These are phyloP conservation scores for Temnothorax curvispinosus DNA, from an alignment of 1,140 invertebrate genomes.

Conservation along the genomic window DNA sequence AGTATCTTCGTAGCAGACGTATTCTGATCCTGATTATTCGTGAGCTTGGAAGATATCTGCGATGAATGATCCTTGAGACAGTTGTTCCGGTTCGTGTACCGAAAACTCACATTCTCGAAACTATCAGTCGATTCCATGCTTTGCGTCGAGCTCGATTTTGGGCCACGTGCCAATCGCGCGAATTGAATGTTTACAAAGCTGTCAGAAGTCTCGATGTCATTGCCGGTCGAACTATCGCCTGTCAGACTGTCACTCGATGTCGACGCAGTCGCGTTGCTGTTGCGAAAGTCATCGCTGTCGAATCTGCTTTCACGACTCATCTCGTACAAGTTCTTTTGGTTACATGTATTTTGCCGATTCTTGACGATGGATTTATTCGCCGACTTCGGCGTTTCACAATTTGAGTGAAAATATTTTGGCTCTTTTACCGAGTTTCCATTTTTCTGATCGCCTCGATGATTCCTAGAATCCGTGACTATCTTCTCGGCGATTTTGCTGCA, in stretches of 20 bases:
- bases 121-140: slow-evolving; percentile 78
- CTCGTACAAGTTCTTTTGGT: slow-evolving; percentile 48
- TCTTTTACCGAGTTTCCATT: slow-evolving; percentile 69
- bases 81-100: slow-evolving; percentile 25
- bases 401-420: slow-evolving; percentile 49
- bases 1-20: slow-evolving; percentile 23
- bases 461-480: neutral
- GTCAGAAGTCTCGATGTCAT: slow-evolving; percentile 82
- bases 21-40: slow-evolving; percentile 24
- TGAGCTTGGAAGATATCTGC: slow-evolving; percentile 18
- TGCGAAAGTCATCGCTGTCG: slow-evolving; percentile 60
- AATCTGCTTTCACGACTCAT: slow-evolving; percentile 20
- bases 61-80: slow-evolving; percentile 7
- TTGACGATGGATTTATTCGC: neutral
- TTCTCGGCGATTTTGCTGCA: neutral
- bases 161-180: slow-evolving; percentile 69
- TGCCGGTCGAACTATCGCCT: slow-evolving; percentile 73
- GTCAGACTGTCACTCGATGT: slow-evolving; percentile 77
- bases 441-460: slow-evolving; percentile 52
- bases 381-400: slow-evolving; percentile 56
- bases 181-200: slow-evolving; percentile 82
- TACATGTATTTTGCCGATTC: slow-evolving; percentile 4
- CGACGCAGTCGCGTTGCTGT: slow-evolving; percentile 53
- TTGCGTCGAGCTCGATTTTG: slow-evolving; percentile 74
- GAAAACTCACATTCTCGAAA: slow-evolving; percentile 76